Evolutionary conservation across 2,888 invertebrate genomes (phyloP).

Genomic region (Atethmia centrago): DNA sequence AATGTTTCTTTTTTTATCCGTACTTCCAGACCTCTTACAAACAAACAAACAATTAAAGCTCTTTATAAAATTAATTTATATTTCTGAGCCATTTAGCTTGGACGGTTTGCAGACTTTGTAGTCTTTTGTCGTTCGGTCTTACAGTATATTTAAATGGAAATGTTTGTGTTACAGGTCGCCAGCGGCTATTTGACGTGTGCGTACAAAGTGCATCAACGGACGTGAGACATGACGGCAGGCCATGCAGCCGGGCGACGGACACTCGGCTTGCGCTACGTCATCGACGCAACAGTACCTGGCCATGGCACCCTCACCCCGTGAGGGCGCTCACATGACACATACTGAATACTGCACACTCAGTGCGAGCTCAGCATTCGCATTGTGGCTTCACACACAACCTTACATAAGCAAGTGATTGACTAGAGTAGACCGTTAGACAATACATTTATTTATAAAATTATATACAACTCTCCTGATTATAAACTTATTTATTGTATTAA

Average conservation of each 20-base stretch:
- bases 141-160: background rate
- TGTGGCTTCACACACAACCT: constrained; percentile 46
- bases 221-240: constrained; percentile 49
- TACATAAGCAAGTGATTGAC: constrained; percentile 58
- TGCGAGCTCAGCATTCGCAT: constrained; percentile 14
- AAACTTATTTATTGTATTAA: constrained; percentile 51
- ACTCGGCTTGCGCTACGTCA: constrained; percentile 55
- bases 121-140: background rate
- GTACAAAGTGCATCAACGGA: constrained; percentile 60
- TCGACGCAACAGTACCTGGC: constrained; percentile 42
- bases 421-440: constrained; percentile 47
- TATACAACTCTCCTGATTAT: constrained; percentile 42
- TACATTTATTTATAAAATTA: constrained; percentile 53
- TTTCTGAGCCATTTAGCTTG: background rate
- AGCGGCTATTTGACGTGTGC: constrained; percentile 61
- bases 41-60: background rate
- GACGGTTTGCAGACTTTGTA: background rate
- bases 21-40: too few species aligned
- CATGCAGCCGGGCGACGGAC: constrained; percentile 37
- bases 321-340: constrained; percentile 68
- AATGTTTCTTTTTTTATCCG: background rate
- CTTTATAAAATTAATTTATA: background rate
- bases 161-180: constrained; percentile 62
- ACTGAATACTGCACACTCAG: constrained; percentile 47
- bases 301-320: constrained; percentile 71